phyloP scores from a whole-genome alignment of 1,140 invertebrate genomes.

The Onthophagus taurus region DNA sequence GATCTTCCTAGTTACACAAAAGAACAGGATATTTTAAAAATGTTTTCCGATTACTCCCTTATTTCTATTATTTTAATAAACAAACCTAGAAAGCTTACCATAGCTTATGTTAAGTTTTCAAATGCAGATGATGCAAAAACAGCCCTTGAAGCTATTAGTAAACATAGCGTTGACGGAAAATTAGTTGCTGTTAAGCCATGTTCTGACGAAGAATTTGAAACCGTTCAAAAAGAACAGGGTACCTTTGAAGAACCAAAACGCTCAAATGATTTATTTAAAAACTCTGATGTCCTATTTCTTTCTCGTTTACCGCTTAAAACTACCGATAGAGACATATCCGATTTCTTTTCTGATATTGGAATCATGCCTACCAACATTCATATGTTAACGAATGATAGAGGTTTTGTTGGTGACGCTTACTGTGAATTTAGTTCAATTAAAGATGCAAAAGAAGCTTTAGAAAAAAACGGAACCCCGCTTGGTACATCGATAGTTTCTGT shows the following conservation, averaged over 20 bases:
- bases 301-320: slow-evolving; percentile 65
- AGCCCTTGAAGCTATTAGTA: slow-evolving; percentile 44
- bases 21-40: slow-evolving; percentile 66
- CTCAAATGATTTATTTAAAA: slow-evolving; percentile 14
- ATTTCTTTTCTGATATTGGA: slow-evolving; percentile 69
- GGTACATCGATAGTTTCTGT: slow-evolving; percentile 57
- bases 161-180: slow-evolving; percentile 48
- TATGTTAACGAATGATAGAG: slow-evolving; percentile 51
- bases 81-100: slow-evolving; percentile 44
- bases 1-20: slow-evolving; percentile 65
- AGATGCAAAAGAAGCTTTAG: slow-evolving; percentile 59
- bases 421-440: slow-evolving; percentile 66
- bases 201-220: slow-evolving; percentile 42
- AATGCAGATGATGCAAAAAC: slow-evolving; percentile 55
- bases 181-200: slow-evolving; percentile 43
- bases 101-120: slow-evolving; percentile 66
- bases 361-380: slow-evolving; percentile 68
- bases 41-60: slow-evolving; percentile 63
- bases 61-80: slow-evolving; percentile 57
- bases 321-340: slow-evolving; percentile 64
- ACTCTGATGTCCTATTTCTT: slow-evolving; percentile 58
- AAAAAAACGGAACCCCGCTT: slow-evolving; percentile 59
- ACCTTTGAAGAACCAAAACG: slow-evolving; percentile 18
- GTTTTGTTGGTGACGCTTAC: slow-evolving; percentile 71
- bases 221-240: slow-evolving; percentile 41